Conservation (phyloP, 2,888 invertebrate species). For the Eledone cirrhosa region DNA sequence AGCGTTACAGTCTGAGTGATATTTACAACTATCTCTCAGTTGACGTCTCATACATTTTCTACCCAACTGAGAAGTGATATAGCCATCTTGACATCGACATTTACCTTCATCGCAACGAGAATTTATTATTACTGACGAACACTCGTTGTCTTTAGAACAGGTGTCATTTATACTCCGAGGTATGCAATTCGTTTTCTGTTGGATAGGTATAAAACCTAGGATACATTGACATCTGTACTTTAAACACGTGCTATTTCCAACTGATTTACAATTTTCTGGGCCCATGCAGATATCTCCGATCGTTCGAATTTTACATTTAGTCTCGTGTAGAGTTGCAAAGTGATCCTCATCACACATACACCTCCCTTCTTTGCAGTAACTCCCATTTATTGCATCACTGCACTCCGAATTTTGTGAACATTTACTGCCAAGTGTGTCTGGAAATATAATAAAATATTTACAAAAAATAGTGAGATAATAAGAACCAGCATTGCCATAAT, state of each 20-base stretch:
- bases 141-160: slow-evolving; percentile 23
- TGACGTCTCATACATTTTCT: background rate
- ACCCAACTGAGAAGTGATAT: slow-evolving; percentile 5
- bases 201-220: slow-evolving; percentile 32
- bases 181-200: slow-evolving; percentile 31
- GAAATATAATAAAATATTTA: background rate
- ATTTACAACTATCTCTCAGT: background rate
- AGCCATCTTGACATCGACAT: slow-evolving; percentile 22
- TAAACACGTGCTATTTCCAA: slow-evolving; percentile 36
- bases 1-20: slow-evolving; percentile 14
- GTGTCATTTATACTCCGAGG: slow-evolving; percentile 18
- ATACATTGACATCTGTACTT: slow-evolving; percentile 34
- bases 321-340: slow-evolving; percentile 30
- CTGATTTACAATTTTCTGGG: slow-evolving; percentile 39
- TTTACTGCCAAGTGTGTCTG: slow-evolving; percentile 35
- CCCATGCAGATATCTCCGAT: slow-evolving; percentile 37
- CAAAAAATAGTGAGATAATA: background rate
- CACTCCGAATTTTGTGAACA: slow-evolving; percentile 37
- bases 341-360: slow-evolving; percentile 38
- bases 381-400: slow-evolving; percentile 34
- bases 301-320: slow-evolving; percentile 34
- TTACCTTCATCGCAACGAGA: background rate
- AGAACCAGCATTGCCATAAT: too few species aligned
- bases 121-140: slow-evolving; percentile 16
- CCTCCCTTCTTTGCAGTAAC: slow-evolving; percentile 35